Conservation (phyloP, 2,888 invertebrate species). For the Eledona agricola region DNA sequence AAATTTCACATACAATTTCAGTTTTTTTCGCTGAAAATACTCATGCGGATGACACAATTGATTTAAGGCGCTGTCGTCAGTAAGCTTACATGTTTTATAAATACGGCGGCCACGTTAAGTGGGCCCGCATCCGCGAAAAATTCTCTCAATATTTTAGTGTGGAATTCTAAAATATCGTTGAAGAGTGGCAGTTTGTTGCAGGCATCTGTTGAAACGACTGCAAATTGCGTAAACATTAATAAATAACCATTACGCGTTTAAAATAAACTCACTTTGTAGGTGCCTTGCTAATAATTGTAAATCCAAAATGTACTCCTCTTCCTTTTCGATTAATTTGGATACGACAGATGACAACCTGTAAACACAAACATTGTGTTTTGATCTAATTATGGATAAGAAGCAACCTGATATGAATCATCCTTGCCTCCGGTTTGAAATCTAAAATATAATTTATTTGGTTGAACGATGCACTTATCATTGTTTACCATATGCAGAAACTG, state of each 20-base stretch:
- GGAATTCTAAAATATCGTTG: constrained; percentile 7
- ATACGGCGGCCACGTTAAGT: not conserved
- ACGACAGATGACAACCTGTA: constrained; percentile 3
- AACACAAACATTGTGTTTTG: no score
- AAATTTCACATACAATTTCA: constrained; percentile 4
- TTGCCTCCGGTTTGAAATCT: no score
- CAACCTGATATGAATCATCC: no score
- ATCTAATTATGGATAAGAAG: no score
- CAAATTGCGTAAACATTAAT: not conserved
- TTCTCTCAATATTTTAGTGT: constrained; percentile 1
- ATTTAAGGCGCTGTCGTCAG: not conserved
- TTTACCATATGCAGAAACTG: no score
- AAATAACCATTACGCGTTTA: not conserved
- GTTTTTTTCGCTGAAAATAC: constrained; percentile 1
- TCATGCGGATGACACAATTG: not conserved
- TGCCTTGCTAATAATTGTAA: not conserved
- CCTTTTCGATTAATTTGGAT: constrained; percentile 3
- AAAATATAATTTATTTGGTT: no score
- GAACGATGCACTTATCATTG: no score
- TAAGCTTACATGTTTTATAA: constrained; percentile 5
- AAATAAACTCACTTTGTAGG: constrained; percentile 4
- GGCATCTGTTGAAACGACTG: constrained; percentile 6
- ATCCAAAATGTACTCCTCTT: constrained; percentile 4
- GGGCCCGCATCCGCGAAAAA: not conserved
- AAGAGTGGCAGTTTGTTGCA: constrained; percentile 7